Conservation (phyloP, 1,140 invertebrate genomes). For the Drosophila nigrodunni region DNA sequence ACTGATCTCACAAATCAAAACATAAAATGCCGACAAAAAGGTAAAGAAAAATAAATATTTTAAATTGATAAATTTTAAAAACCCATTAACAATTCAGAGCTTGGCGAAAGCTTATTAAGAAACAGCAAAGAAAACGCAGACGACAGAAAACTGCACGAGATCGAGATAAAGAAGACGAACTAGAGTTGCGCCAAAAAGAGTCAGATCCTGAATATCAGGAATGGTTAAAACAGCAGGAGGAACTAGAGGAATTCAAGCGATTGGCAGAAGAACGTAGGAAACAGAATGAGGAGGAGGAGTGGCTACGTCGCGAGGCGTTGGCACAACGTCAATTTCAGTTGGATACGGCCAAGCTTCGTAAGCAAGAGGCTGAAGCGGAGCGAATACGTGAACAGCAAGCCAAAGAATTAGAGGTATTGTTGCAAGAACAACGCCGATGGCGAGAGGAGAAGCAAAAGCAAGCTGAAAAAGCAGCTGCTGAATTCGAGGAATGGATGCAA, state of each 20-base stretch:
- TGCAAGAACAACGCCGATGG: conserved; percentile 84
- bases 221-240: conserved; percentile 66
- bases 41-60: conserved; percentile 13
- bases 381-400: conserved; percentile 56
- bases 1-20: neutral
- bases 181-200: conserved; percentile 51
- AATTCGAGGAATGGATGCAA: conserved; percentile 85
- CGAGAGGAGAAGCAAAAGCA: conserved; percentile 70
- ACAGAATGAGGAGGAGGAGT: conserved; percentile 75
- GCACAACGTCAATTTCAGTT: conserved; percentile 81
- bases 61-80: neutral
- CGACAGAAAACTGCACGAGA: conserved; percentile 81
- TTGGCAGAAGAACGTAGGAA: conserved; percentile 65
- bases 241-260: conserved; percentile 68
- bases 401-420: conserved; percentile 85
- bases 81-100: conserved; percentile 34
- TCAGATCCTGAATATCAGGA: conserved; percentile 75
- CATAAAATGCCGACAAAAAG: conserved; percentile 41
- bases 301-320: conserved; percentile 83
- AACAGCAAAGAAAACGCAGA: conserved; percentile 84
- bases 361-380: conserved; percentile 56
- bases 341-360: conserved; percentile 71
- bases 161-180: conserved; percentile 63
- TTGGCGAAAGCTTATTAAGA: conserved; percentile 85
- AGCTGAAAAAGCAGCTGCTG: conserved; percentile 84